Conservation (phyloP, 1,140 invertebrate genomes). For the Stenopsyche tienmushanensis region DNA sequence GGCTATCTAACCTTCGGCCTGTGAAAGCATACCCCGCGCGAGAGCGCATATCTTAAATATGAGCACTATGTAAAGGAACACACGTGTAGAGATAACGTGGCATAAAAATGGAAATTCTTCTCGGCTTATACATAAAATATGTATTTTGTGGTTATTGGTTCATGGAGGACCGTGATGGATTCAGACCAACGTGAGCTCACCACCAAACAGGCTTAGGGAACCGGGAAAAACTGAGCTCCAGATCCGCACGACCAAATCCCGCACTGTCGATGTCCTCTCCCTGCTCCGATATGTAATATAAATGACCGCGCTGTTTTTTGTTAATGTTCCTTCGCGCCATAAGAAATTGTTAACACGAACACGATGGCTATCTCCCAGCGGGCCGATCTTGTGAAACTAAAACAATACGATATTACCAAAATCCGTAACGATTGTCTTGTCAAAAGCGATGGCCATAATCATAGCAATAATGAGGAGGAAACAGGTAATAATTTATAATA, state of each 20-base stretch:
- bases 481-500: too few relatives aligned
- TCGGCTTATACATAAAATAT: neutral
- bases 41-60: neutral
- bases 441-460: neutral
- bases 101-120: slow-evolving; percentile 4
- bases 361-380: neutral
- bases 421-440: neutral
- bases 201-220: too few relatives aligned
- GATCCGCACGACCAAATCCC: too few relatives aligned
- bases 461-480: neutral
- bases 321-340: neutral
- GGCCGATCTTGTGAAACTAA: neutral
- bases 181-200: neutral
- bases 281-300: neutral
- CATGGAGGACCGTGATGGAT: neutral
- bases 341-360: neutral
- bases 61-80: neutral
- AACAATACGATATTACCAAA: neutral
- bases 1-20: too few relatives aligned
- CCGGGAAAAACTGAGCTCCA: too few relatives aligned
- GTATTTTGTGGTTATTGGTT: neutral
- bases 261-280: neutral
- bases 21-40: too few relatives aligned
- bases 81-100: neutral
- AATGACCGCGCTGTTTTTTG: neutral